Percentiles rank a stretch among this genome's conserved stretches.
phyloP scores from a whole-genome alignment of 2,888 invertebrate species.

The Rhagium mordax region DNA sequence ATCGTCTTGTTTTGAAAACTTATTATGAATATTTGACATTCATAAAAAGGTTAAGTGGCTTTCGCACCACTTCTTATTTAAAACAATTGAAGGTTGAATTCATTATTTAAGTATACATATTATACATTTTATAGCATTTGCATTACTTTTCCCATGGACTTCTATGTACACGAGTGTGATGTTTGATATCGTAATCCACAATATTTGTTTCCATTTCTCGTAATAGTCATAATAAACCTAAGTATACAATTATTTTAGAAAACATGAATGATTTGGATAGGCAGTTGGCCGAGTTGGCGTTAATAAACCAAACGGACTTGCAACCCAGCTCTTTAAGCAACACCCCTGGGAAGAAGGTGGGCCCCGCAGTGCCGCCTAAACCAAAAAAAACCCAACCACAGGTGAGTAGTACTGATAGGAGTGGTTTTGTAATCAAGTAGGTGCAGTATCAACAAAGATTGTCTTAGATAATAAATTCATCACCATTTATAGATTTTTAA shows the following conservation, averaged over 20 bases:
- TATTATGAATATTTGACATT: slow-evolving; percentile 19
- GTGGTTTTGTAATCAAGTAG: no score
- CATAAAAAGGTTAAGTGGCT: slow-evolving; percentile 33
- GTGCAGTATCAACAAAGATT: no score
- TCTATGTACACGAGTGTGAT: slow-evolving; percentile 13
- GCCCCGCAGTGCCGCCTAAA: slow-evolving; percentile 87
- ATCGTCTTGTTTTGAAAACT: neutral
- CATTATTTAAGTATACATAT: slow-evolving; percentile 30
- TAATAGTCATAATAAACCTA: no score
- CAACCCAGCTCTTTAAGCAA: slow-evolving; percentile 63
- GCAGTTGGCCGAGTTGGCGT: slow-evolving; percentile 79
- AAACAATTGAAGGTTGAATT: slow-evolving; percentile 39
- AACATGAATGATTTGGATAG: slow-evolving; percentile 79
- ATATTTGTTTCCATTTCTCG: neutral
- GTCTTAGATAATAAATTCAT: no score
- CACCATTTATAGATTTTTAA: no score
- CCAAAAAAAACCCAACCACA: slow-evolving; percentile 78
- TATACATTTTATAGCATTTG: slow-evolving; percentile 35
- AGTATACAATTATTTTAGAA: no score
- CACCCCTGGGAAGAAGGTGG: slow-evolving; percentile 75
- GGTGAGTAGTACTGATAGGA: slow-evolving; percentile 69
- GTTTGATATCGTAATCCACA: neutral
- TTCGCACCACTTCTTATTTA: slow-evolving; percentile 19
- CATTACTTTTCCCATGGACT: neutral
- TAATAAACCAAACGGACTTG: slow-evolving; percentile 72